Evolutionary conservation across 2,797 vertebrate genomes (phyloP).

Genomic region (Eulemur coronatus): DNA sequence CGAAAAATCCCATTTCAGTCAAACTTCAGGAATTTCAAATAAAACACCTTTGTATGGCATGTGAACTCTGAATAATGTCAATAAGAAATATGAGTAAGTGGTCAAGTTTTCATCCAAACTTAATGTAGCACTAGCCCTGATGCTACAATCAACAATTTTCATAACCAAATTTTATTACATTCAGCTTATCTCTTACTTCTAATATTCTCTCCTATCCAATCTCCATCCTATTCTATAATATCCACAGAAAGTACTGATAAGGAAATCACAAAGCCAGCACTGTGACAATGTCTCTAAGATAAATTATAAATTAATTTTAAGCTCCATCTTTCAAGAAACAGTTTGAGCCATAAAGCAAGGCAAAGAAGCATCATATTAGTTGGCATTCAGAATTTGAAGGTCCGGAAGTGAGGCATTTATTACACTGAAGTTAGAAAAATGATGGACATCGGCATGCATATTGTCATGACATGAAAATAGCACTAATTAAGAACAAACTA

Average conservation of each 20-base stretch:
- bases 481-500: neutral
- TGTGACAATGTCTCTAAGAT: neutral
- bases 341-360: neutral
- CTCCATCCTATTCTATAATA: neutral
- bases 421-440: neutral
- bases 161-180: neutral
- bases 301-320: constrained; percentile 22
- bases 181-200: neutral
- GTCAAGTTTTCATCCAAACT: neutral
- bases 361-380: neutral
- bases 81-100: neutral
- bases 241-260: neutral
- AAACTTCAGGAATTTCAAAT: constrained; percentile 28
- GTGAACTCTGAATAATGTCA: neutral
- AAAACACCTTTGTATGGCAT: neutral
- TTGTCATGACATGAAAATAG: neutral
- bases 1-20: neutral
- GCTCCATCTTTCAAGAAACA: neutral
- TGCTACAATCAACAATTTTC: neutral
- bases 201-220: neutral
- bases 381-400: neutral
- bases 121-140: neutral
- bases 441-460: neutral
- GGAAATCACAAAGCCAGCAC: neutral
- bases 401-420: neutral